Conservation (phyloP, 1,140 invertebrate species). For the Eufriesea mexicana region DNA sequence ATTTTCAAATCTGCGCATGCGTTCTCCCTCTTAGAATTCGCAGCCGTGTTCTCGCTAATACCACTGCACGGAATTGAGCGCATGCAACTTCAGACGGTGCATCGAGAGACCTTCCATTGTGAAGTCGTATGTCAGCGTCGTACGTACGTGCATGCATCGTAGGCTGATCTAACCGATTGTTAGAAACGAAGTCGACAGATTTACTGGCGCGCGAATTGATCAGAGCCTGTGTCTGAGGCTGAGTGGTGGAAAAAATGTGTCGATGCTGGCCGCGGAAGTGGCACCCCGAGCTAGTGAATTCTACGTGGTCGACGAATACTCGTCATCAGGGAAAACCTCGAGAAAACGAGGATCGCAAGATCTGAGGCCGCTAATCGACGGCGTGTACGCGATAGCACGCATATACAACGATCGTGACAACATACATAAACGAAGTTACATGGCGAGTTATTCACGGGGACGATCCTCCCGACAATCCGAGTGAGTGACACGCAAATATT, state of each 20-base stretch:
- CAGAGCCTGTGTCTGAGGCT: neutral
- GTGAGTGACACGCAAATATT: constrained; percentile 28
- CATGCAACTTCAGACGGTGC: constrained; percentile 50
- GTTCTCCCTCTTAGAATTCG: neutral
- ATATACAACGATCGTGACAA: neutral
- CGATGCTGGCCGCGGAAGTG: constrained; percentile 19
- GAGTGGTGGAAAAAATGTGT: constrained; percentile 51
- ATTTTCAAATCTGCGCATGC: constrained; percentile 34
- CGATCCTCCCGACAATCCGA: constrained; percentile 50
- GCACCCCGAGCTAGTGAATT: constrained; percentile 7
- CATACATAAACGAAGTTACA: constrained; percentile 33
- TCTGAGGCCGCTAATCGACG: neutral
- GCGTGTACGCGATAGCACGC: neutral
- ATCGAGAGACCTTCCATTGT: constrained; percentile 40
- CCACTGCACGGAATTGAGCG: neutral
- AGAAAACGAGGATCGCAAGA: neutral
- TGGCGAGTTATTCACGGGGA: constrained; percentile 42
- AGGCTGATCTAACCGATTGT: neutral
- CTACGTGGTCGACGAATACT: neutral
- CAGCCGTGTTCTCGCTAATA: constrained; percentile 3
- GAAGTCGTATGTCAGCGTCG: constrained; percentile 33
- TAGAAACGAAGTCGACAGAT: neutral
- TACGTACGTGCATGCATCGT: neutral
- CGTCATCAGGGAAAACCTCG: neutral
- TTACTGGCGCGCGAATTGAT: neutral